These are phyloP conservation scores for Xanthorhoe spadicearia DNA, from an alignment of 2,888 invertebrate species.

Conservation along the genomic window DNA sequence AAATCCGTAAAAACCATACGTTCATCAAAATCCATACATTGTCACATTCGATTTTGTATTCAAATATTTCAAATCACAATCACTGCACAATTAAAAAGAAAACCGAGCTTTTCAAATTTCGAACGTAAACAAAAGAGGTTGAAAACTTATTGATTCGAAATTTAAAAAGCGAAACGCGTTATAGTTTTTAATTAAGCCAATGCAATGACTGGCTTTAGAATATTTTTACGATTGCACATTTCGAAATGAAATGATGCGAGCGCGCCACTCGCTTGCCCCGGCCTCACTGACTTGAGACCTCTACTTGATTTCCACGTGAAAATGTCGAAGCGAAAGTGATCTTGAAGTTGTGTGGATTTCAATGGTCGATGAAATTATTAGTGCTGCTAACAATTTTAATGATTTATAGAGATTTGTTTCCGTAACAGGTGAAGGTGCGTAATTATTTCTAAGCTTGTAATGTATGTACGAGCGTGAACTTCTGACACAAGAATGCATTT, in stretches of 20 bases:
- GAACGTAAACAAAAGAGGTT: constrained; percentile 27
- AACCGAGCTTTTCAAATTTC: constrained; percentile 26
- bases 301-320: constrained; percentile 64
- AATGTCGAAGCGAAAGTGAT: constrained; percentile 70
- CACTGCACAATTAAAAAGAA: constrained; percentile 13
- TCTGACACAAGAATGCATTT: constrained; percentile 12
- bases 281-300: constrained; percentile 70
- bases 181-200: constrained; percentile 26
- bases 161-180: constrained; percentile 23
- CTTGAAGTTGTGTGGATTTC: constrained; percentile 34
- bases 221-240: constrained; percentile 35
- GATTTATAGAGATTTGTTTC: constrained; percentile 13
- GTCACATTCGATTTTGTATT: constrained; percentile 9
- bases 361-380: constrained; percentile 21
- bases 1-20: constrained; percentile 2
- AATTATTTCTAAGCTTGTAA: constrained; percentile 1
- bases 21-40: constrained; percentile 12
- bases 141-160: constrained; percentile 25
- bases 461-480: constrained; percentile 9
- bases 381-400: constrained; percentile 17
- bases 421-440: constrained; percentile 13
- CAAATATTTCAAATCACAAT: constrained; percentile 14
- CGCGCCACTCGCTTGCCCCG: constrained; percentile 54
- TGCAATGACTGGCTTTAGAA: constrained; percentile 33
- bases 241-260: constrained; percentile 57